phyloP scores from a whole-genome alignment of 2,113 vertebrate genomes.

The Peromyscus leucopus region DNA sequence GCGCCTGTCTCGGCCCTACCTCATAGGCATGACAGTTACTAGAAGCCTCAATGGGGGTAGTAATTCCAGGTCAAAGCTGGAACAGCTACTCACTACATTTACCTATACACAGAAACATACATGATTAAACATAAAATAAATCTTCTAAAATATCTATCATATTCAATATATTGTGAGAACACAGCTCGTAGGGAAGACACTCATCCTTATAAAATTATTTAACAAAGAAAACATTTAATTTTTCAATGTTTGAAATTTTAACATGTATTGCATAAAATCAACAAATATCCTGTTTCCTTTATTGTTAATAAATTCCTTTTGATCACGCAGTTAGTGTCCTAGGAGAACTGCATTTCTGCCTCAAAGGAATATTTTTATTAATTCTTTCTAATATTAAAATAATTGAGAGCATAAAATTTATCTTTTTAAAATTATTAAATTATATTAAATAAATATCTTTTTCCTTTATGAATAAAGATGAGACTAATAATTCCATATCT shows the following conservation, averaged over 20 bases:
- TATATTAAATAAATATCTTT: not conserved
- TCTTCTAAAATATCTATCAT: not conserved
- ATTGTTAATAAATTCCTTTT: not conserved
- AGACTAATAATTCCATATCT: not conserved
- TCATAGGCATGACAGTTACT: too few species aligned
- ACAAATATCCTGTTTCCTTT: not conserved
- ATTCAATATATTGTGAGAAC: not conserved
- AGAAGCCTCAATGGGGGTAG: too few species aligned
- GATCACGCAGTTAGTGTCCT: not conserved
- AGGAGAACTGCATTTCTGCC: not conserved
- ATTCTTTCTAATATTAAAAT: not conserved
- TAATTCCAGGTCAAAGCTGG: too few species aligned
- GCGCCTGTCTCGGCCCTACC: too few species aligned
- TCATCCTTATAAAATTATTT: not conserved
- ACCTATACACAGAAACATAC: not conserved
- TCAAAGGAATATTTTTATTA: not conserved
- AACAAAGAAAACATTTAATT: not conserved
- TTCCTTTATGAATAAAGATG: not conserved
- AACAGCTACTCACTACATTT: too few species aligned
- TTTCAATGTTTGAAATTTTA: constrained; percentile 20
- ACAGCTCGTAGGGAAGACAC: not conserved
- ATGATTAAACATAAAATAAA: not conserved
- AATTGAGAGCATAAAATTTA: not conserved
- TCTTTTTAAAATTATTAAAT: constrained; percentile 34
- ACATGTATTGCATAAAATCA: not conserved